Base-by-base conservation (phyloP, 1,140 invertebrate genomes). In the Lineus longissimus region DNA sequence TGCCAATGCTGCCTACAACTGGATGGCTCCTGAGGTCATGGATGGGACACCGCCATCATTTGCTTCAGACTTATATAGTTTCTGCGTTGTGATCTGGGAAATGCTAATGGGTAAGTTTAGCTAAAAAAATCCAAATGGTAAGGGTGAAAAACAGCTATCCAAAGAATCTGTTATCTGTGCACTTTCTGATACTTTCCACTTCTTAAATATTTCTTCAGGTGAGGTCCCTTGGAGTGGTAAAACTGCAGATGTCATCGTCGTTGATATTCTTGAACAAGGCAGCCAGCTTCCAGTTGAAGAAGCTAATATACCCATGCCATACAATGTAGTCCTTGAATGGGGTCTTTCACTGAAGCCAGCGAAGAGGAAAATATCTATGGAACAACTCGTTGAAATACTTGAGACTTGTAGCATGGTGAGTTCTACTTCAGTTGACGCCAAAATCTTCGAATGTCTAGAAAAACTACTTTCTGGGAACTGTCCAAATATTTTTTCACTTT, bases 1-100 rank as follows among this genome's bases (percentile, higher is more conserved):
- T 61, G 61, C 62, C 9, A 69, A 76, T 69, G 69, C 70, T 57
- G 66, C 73, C 2, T 79, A 75, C 63, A 78, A 79, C 59, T 84
- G 83, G 83, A 73, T 84, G 64, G 75, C 82, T 1, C 83, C 83
- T 11, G 83, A 84, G 68, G 67, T 83, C 7, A 71, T 84, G 43
- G 67, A 67, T 30, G 76, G 75, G 9, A 59, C 70, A 36, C 67
- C 71, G 61, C 74, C 80, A 6, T 74, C 73, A 4, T 64, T 66
- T 22, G 61, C 66, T 19, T 79, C 76, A 23, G 83, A 84, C 63
- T 68, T 84, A 29, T 84, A 84, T 72, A 78, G 81, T 61, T 74
- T 80, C 60, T 79, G 78, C 62, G 74, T 70, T 59, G 71, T 84
- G 40, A 73, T 84, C 19, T 84, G 82, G 82, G 83, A 84, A 69